Evolutionary conservation across 1,140 invertebrate species (phyloP), one percentile per base, ranked within the genome.

Genomic region (Alviniconcha marisindica): DNA sequence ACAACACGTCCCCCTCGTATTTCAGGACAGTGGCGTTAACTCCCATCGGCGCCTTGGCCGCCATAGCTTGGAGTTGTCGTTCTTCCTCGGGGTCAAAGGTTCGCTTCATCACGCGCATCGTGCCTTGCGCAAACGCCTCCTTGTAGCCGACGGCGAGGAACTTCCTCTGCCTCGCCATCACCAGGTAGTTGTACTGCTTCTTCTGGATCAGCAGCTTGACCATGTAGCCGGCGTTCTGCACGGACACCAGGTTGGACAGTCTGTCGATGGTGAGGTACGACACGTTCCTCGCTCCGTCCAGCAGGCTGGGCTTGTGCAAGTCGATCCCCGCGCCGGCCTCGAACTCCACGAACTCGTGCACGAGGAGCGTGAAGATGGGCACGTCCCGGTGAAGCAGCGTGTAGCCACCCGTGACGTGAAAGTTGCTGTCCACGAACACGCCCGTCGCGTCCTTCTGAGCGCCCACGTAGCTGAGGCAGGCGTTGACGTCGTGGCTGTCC

Each of bases 341-440:
- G 69, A 90, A 92, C 85, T 92, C 91, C 12, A 88, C 82, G 44
- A 89, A 91, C 84, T 92, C 91, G 36, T 84, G 85, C 31, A 89
- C 87, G 33, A 90, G 88, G 24, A 92, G 84, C 5, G 87, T 82
- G 42, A 91, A 63, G 33, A 91, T 51, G n/a, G 90, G 90, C 2
- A 91, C 87, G 48, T 92, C 84, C 74, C 86, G 77, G 48, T 89
- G 88, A 14, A 92, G 60, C 18, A 91, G 78, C 4, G 85, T 78
- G 83, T 88, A 92, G 10, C 69, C 91, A 18, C 87, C 91, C 12
- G 87, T 88, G 85, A 87, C 88, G 77, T 91, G 85, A 38, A 91
- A 81, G 24, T 82, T 83, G 36, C 84, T 63, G 81, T 92, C 91
- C 14, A 90, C 18, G 73, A 91, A 90, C 5, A 92, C 87, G 5